Base-by-base conservation (phyloP, 35 echinoderm and acorn worm species). In the Ophioderma brevispina region DNA sequence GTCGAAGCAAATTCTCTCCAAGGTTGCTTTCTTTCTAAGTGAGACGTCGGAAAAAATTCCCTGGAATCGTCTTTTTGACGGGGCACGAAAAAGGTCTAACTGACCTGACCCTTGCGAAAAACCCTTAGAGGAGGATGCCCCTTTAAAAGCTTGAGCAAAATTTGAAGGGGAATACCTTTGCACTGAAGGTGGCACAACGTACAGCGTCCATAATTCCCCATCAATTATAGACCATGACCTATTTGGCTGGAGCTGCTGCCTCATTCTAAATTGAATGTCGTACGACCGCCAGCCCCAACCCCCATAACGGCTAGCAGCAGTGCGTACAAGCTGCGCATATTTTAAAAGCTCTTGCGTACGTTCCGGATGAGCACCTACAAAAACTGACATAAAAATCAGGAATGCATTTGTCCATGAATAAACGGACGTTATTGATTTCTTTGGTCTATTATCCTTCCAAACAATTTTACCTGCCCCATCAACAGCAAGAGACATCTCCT, bases 151-250 rank as follows among this genome's bases (percentile, higher is more conserved):
- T 15, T 15, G 15, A 25, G 59, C 59, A 8, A 25, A 70, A 15
- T 70, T 25, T 2, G 10, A 2, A 70, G 17, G 17, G 5, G 46
- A 52, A 11, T 52, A 11, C 59, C 28, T 4, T 70, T 70, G 17
- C 23, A 8, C n/a, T 46, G 41, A 46, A 8, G 59, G 59, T 18
- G n/a, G 10, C 15, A 25, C 59, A 8, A 70, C 59, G n/a, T 70
- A 70, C 2, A 70, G n/a, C 1, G 46, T 8, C 84, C 55, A 76
- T 13, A 87, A 33, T 28, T 40, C 86, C 1, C 34, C 86, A 32
- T 87, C 86, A 2, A 87, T 79, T 19, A 64, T 32, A 17, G 86
- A 31, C 86, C 86, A 87, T 5, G 86, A 40, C n/a, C 86, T 4
- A 17, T 19, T 32, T 1, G 86, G 86, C 18, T 28, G 6, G 0